Percentiles rank a stretch among this genome's conserved stretches.
These are phyloP conservation scores for Myrmecophaga tridactyla DNA, from an alignment of 2,113 vertebrate species.

Conservation along the genomic window DNA sequence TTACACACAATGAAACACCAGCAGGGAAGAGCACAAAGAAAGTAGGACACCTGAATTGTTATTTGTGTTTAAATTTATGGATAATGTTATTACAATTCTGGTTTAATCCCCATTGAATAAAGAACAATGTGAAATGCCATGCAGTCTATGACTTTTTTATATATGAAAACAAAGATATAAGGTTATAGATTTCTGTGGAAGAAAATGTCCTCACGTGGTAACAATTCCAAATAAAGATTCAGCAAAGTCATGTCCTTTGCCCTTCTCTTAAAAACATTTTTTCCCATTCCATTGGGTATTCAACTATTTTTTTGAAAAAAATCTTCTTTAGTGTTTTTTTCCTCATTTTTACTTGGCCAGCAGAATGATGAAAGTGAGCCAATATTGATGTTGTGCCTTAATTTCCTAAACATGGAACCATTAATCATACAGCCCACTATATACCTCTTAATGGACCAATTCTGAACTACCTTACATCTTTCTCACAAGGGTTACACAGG, in stretches of 20 bases:
- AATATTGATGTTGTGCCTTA: not conserved
- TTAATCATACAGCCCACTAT: conserved; percentile 27
- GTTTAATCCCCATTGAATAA: conserved; percentile 29
- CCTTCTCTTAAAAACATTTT: conserved; percentile 14
- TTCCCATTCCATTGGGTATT: conserved; percentile 54
- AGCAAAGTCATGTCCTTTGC: conserved; percentile 22
- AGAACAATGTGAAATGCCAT: conserved; percentile 57
- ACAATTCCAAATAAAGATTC: conserved; percentile 49
- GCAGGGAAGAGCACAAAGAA: conserved; percentile 46
- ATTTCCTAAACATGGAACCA: not conserved
- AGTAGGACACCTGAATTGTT: conserved; percentile 14
- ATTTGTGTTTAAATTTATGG: conserved; percentile 46
- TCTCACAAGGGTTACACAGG: not conserved
- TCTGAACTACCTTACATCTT: not conserved
- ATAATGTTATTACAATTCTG: conserved; percentile 51
- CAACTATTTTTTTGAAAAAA: not conserved
- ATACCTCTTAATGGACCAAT: not conserved
- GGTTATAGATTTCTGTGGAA: conserved; percentile 55
- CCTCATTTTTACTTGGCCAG: not conserved
- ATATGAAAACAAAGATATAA: conserved; percentile 54
- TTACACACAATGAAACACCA: conserved; percentile 64
- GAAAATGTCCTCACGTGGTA: conserved; percentile 65
- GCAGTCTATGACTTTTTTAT: conserved; percentile 45
- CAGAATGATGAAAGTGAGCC: conserved; percentile 22
- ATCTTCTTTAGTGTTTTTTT: not conserved